phyloP scores from a whole-genome alignment of 35 echinoderm and acorn worm species.

The Ptychodera flava region DNA sequence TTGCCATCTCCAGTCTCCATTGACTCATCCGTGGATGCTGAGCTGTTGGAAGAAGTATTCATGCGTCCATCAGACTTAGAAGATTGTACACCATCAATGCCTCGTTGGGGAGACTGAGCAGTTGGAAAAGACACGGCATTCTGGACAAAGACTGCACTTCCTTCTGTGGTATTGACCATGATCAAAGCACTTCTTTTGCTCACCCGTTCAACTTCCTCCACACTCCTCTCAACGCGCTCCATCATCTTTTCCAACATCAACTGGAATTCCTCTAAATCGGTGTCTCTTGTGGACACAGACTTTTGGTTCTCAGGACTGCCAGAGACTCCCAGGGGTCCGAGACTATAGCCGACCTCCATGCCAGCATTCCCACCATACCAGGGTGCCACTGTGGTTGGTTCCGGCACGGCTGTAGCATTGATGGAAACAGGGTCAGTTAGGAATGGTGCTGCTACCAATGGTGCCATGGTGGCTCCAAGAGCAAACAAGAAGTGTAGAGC shows the following conservation, averaged over 20 bases:
- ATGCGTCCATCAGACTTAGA: too few species aligned
- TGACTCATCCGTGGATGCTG: too few species aligned
- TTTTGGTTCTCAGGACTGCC: not conserved
- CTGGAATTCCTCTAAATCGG: not conserved
- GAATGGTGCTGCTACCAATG: constrained; percentile 68
- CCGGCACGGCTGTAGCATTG: too few species aligned
- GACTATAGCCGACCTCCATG: too few species aligned
- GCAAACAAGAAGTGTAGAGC: constrained; percentile 92
- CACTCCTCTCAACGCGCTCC: not conserved
- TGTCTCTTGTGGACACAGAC: not conserved
- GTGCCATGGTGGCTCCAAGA: constrained; percentile 71
- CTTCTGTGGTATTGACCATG: not conserved
- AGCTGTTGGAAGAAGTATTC: too few species aligned
- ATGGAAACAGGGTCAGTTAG: too few species aligned
- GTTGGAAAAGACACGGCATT: too few species aligned
- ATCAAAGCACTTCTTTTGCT: not conserved
- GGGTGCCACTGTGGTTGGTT: too few species aligned
- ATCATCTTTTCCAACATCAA: not conserved
- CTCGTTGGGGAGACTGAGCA: too few species aligned
- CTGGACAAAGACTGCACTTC: not conserved
- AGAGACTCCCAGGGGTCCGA: not conserved
- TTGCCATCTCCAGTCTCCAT: too few species aligned
- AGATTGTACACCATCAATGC: too few species aligned
- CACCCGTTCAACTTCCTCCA: not conserved
- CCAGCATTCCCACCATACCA: too few species aligned